Evolutionary conservation across 2,113 vertebrate genomes (phyloP).

Genomic region (Accipiter virgatus): DNA sequence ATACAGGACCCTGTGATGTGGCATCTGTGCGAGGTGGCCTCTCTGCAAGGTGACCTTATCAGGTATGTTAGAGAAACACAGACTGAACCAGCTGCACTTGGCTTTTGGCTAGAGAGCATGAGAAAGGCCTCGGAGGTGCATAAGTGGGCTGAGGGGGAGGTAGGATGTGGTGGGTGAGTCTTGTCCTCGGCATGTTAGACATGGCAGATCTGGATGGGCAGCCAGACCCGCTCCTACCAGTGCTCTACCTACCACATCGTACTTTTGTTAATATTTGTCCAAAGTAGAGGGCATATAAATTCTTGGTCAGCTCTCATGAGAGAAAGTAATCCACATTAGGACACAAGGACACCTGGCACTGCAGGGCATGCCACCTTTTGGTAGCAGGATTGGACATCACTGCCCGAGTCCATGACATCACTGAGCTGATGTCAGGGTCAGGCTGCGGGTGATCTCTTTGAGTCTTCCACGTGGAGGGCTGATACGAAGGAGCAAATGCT

Average conservation of each 20-base stretch:
- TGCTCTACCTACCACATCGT: background rate
- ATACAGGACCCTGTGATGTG: background rate
- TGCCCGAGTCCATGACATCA: no score
- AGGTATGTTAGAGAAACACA: background rate
- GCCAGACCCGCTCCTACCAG: background rate
- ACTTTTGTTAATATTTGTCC: background rate
- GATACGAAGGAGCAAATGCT: background rate
- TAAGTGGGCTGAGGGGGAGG: background rate
- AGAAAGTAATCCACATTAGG: background rate
- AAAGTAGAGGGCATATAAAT: background rate
- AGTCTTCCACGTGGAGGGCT: fast-evolving
- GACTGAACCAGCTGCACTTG: background rate
- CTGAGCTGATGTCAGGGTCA: background rate
- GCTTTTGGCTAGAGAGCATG: background rate
- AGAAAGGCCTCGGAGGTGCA: background rate
- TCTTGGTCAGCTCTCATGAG: background rate
- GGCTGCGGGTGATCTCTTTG: background rate
- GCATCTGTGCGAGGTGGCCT: background rate
- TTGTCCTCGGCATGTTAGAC: background rate
- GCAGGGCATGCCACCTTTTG: background rate
- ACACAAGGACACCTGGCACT: background rate
- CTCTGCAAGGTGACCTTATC: background rate
- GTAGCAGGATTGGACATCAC: background rate
- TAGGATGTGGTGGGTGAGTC: background rate
- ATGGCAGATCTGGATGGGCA: background rate